phyloP scores from a whole-genome alignment of 2,888 invertebrate genomes.

The Eupsilia transversa region DNA sequence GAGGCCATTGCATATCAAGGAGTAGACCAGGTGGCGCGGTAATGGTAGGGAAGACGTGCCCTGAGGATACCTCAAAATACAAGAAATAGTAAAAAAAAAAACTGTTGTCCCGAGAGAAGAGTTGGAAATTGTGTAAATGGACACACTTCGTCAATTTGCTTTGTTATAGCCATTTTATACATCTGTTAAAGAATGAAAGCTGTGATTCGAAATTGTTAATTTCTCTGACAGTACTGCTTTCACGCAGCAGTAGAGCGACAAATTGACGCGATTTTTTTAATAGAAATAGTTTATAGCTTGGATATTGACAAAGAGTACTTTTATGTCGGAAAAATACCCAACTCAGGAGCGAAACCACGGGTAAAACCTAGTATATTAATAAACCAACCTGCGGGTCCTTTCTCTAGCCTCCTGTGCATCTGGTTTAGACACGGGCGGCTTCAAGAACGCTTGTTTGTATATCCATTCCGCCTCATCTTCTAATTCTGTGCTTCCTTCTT shows the following conservation, averaged over 20 bases:
- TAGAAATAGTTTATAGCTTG: not conserved
- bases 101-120: too few relatives aligned
- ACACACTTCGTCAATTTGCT: too few relatives aligned
- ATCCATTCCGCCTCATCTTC: slow-evolving; percentile 99
- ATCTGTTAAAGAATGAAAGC: too few relatives aligned
- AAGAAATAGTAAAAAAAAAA: too few relatives aligned
- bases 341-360: not conserved
- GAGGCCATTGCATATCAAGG: too few relatives aligned
- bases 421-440: slow-evolving; percentile 94
- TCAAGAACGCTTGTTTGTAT: slow-evolving; percentile 97
- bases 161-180: too few relatives aligned
- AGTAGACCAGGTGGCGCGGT: too few relatives aligned
- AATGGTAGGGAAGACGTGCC: too few relatives aligned
- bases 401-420: slow-evolving; percentile 91
- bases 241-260: too few relatives aligned
- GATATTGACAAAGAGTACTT: not conserved
- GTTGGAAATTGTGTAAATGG: too few relatives aligned
- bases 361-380: not conserved
- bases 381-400: slow-evolving; percentile 80
- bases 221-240: not conserved
- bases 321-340: not conserved
- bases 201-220: too few relatives aligned
- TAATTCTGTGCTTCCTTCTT: slow-evolving; percentile 96
- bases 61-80: too few relatives aligned
- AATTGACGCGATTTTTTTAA: not conserved